phyloP scores from a whole-genome alignment of 1,140 invertebrate species.

The Drosophila cardini region DNA sequence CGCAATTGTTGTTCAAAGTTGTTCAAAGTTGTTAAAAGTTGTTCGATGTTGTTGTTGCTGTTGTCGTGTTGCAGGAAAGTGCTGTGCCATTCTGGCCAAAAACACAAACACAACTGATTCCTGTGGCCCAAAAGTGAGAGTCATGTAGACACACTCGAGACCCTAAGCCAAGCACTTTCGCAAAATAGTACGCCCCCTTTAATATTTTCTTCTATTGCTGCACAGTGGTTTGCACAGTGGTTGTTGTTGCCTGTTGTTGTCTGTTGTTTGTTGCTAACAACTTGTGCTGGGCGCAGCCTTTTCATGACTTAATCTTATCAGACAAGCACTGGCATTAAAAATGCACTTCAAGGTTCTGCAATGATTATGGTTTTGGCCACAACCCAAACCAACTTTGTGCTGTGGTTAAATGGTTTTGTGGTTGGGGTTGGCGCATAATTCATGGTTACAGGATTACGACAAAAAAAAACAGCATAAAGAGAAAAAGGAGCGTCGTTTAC shows the following conservation, averaged over 20 bases:
- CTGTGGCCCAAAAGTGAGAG: constrained; percentile 71
- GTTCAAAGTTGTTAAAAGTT: constrained; percentile 20
- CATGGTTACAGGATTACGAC: constrained; percentile 77
- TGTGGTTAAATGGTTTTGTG: constrained; percentile 78
- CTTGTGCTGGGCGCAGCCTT: constrained; percentile 55
- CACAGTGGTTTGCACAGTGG: neutral
- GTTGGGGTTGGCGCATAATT: constrained; percentile 59
- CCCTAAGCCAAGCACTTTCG: constrained; percentile 70
- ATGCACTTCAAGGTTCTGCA: constrained; percentile 80
- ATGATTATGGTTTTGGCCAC: constrained; percentile 15
- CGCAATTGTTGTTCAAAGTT: constrained; percentile 8
- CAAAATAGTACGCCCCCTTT: constrained; percentile 43
- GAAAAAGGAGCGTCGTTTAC: constrained; percentile 30
- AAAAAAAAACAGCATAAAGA: too few relatives aligned
- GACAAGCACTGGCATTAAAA: constrained; percentile 82
- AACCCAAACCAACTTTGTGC: constrained; percentile 38
- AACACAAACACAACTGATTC: neutral
- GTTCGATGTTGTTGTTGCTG: constrained; percentile 20
- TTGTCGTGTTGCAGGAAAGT: constrained; percentile 51
- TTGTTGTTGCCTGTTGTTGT: neutral
- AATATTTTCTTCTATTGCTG: too few relatives aligned
- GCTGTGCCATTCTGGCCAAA: constrained; percentile 49
- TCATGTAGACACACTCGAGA: constrained; percentile 80
- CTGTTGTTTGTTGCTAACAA: constrained; percentile 38
- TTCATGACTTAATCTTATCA: constrained; percentile 82